Evolutionary conservation across 2,888 invertebrate genomes (phyloP).

Genomic region (Apeira syringaria): DNA sequence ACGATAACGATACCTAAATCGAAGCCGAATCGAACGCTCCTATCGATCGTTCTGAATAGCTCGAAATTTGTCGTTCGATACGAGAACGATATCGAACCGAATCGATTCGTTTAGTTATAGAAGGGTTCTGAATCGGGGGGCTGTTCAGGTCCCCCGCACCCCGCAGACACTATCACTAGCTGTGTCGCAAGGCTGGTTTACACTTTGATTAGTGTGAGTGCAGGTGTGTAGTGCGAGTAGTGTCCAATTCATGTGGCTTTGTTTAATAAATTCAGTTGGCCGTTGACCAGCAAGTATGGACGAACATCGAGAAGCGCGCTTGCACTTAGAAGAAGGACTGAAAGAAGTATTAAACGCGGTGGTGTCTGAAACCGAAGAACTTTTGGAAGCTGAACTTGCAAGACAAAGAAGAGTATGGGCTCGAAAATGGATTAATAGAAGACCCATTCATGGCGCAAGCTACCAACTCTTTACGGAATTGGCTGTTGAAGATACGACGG

Average conservation of each 20-base stretch:
- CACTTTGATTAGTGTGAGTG: background rate
- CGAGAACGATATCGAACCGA: no score
- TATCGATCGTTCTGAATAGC: no score
- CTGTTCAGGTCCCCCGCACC: no score
- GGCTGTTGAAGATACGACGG: constrained; percentile 25
- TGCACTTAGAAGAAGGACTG: constrained; percentile 3
- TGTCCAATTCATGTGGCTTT: constrained; percentile 5
- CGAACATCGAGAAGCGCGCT: no score
- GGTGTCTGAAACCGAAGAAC: constrained; percentile 23
- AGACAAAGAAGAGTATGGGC: constrained; percentile 26
- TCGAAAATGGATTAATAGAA: constrained; percentile 19
- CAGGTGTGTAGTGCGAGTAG: constrained; percentile 12
- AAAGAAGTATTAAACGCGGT: constrained; percentile 24
- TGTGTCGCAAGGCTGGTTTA: no score
- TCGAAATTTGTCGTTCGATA: no score
- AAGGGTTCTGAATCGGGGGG: no score
- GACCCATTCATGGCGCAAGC: constrained; percentile 11
- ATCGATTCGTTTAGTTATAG: no score
- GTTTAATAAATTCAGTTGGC: constrained; percentile 13
- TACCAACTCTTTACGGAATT: constrained; percentile 21
- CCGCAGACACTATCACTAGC: no score
- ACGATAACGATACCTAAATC: no score
- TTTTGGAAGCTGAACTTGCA: constrained; percentile 17
- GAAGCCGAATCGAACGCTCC: no score
- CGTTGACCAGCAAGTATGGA: constrained; percentile 2